A percentile compares a stretch with the other conserved stretches of the same genome.
Evolutionary conservation across 1,140 invertebrate species (phyloP).

Genomic region (Gerris buenoi): DNA sequence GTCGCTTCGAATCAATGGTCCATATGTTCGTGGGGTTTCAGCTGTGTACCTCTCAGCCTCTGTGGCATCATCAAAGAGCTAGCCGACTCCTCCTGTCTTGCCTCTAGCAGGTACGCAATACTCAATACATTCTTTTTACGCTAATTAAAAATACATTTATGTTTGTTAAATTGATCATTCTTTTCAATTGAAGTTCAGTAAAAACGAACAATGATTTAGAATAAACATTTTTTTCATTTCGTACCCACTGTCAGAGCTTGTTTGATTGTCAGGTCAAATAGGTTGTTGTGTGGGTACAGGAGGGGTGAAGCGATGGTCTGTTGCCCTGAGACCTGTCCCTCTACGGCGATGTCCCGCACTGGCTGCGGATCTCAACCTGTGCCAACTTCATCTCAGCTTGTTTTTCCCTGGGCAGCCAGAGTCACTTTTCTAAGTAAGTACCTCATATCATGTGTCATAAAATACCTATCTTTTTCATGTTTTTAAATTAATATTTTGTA

Average conservation of each 20-base stretch:
- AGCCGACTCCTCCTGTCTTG: slow-evolving; percentile 10
- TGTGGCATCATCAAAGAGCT: slow-evolving; percentile 13
- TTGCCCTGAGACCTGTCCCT: slow-evolving; percentile 25
- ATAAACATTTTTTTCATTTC: background rate
- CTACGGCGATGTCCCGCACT: background rate
- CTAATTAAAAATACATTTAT: too few species aligned
- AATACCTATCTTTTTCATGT: too few species aligned
- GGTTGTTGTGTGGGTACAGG: slow-evolving; percentile 30
- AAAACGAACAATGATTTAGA: too few species aligned
- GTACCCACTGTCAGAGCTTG: background rate
- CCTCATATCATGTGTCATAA: background rate
- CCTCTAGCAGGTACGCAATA: slow-evolving; percentile 11
- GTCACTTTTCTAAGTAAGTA: slow-evolving; percentile 46
- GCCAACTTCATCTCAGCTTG: slow-evolving; percentile 41
- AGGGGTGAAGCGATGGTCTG: slow-evolving; percentile 29
- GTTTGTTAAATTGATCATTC: too few species aligned
- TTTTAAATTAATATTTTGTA: too few species aligned
- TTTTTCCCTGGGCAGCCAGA: slow-evolving; percentile 46
- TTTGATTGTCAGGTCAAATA: slow-evolving; percentile 23
- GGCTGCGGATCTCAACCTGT: slow-evolving; percentile 33
- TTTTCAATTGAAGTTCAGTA: too few species aligned
- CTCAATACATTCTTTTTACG: too few species aligned
- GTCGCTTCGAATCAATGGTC: slow-evolving; percentile 1
- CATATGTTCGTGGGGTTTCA: slow-evolving; percentile 8
- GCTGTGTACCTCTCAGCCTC: slow-evolving; percentile 11